Percentiles rank a stretch among this genome's conserved stretches.
These are phyloP conservation scores for Trypoxylus dichotomus DNA, from an alignment of 1,140 invertebrate genomes.

Conservation along the genomic window DNA sequence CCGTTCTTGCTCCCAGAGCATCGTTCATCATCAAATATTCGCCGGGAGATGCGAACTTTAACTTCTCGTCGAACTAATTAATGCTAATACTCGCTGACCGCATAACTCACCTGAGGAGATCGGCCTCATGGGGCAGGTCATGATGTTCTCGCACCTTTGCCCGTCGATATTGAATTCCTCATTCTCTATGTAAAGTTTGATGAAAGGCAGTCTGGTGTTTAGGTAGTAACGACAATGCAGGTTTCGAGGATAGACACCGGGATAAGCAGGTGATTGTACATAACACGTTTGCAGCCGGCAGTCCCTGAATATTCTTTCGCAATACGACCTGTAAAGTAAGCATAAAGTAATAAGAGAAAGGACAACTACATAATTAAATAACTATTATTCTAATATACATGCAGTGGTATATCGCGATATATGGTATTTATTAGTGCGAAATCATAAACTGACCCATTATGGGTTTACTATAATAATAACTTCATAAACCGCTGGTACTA, in stretches of 20 bases:
- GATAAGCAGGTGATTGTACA: conserved; percentile 89
- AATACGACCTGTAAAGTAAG: conserved; percentile 72
- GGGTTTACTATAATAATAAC: no score
- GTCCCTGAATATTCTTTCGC: conserved; percentile 81
- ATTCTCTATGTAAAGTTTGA: conserved; percentile 90
- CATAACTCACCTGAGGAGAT: conserved; percentile 69
- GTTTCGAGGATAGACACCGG: conserved; percentile 86
- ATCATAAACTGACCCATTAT: no score
- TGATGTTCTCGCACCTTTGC: conserved; percentile 90
- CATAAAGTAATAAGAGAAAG: no score
- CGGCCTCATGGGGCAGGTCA: conserved; percentile 90
- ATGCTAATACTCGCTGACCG: neutral
- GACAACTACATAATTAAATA: no score
- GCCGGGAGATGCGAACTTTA: neutral
- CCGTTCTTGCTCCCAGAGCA: neutral
- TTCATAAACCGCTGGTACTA: no score
- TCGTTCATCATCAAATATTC: conserved; percentile 2
- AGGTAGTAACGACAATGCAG: conserved; percentile 87
- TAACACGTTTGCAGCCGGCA: conserved; percentile 88
- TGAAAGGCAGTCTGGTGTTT: conserved; percentile 83
- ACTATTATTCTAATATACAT: no score
- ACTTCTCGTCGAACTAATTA: neutral
- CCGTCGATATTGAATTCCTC: conserved; percentile 93
- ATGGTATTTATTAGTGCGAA: no score
- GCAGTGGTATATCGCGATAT: no score